Evolutionary conservation across 92 coral and sea anemone genomes (phyloP), one percentile per base, ranked within the genome.

Genomic region (Meandrina meandrites): DNA sequence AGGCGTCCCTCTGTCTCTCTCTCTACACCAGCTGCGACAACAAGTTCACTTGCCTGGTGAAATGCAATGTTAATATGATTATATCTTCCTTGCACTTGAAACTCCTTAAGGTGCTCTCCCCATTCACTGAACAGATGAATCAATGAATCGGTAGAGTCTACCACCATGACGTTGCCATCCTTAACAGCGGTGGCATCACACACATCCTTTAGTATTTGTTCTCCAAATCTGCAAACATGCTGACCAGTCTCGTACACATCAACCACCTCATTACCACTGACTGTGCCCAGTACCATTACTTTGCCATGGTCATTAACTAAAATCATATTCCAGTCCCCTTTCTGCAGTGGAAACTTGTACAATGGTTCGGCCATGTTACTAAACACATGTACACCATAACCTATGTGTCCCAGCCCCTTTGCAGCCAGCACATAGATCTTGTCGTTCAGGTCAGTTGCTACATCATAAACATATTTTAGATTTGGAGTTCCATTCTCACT

Each of bases 391-490:
- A n/a, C n/a, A n/a, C n/a, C n/a, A n/a, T n/a, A n/a, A n/a, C n/a
- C n/a, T n/a, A n/a, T n/a, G n/a, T n/a, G n/a, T n/a, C n/a, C n/a
- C n/a, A n/a, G n/a, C n/a, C n/a, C n/a, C n/a, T n/a, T 57, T 18
- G 21, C 64, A 36, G 79, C 86, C 56, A 87, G 86, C 19, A 81
- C 90, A 79, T 71, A 87, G n/a, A 79, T 85, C 35, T 87, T 71
- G 81, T 81, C 86, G 8, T 40, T 85, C 22, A 22, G 30, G 85
- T 87, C 90, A 31, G 90, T 81, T 17, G 86, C 86, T 79, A 87
- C 90, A 73, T 86, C 75, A 15, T 64, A 69, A 60, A n/a, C n/a
- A n/a, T n/a, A n/a, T n/a, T n/a, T n/a, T n/a, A n/a, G n/a, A n/a
- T n/a, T n/a, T n/a, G n/a, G n/a, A n/a, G n/a, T n/a, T n/a, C n/a